Conservation (phyloP, 2,888 invertebrate species). For the Tethea ocularis region DNA sequence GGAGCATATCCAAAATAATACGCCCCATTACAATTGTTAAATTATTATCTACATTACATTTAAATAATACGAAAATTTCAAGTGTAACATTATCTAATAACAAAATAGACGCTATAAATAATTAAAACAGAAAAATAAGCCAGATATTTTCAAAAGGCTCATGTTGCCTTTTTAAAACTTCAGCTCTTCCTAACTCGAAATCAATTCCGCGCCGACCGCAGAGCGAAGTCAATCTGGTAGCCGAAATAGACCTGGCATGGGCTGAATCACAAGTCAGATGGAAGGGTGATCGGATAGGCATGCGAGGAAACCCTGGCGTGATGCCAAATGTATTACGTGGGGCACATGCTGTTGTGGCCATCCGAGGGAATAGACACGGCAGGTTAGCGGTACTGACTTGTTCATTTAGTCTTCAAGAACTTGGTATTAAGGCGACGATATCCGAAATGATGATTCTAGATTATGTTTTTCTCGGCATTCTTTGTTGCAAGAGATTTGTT, state of each 20-base stretch:
- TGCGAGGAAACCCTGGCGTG: slow-evolving; percentile 40
- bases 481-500: too few species aligned
- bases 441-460: too few species aligned
- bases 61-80: too few species aligned
- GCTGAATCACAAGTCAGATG: slow-evolving; percentile 46
- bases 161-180: background rate
- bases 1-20: too few species aligned
- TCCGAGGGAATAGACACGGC: slow-evolving; percentile 40
- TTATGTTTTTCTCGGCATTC: too few species aligned
- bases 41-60: too few species aligned
- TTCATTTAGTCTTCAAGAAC: slow-evolving; percentile 20
- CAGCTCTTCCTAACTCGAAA: slow-evolving; percentile 12
- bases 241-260: slow-evolving; percentile 36
- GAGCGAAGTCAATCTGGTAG: slow-evolving; percentile 50
- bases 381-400: slow-evolving; percentile 27
- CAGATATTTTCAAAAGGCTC: too few species aligned
- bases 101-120: too few species aligned
- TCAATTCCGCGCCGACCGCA: slow-evolving; percentile 35
- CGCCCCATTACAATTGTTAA: too few species aligned
- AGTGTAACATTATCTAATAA: too few species aligned
- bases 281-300: slow-evolving; percentile 48
- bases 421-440: background rate
- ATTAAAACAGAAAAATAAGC: too few species aligned
- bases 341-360: slow-evolving; percentile 28
- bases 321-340: slow-evolving; percentile 50